Evolutionary conservation across 2,797 vertebrate species (phyloP), one percentile per base, ranked within the genome.

Genomic region (Sandelia bainsii): DNA sequence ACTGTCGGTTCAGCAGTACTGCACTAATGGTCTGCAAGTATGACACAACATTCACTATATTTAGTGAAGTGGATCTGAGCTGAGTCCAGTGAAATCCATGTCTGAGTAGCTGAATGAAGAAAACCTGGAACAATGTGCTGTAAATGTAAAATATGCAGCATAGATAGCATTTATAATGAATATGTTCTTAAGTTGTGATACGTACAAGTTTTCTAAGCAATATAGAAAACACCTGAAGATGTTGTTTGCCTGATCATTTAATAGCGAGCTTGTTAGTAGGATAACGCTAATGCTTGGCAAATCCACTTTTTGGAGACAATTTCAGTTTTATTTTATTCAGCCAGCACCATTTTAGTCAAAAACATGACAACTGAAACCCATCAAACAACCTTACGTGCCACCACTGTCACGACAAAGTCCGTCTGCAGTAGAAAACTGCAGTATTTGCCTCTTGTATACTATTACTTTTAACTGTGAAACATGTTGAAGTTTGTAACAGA

Each of bases 321-420:
- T 56, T 54, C 23, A 65, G 37, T 27, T 76, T 78, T 63, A 72
- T 84, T 83, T 72, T 29, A 66, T 39, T 77, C 58, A 62, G 48
- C 6, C 16, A 52, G 34, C 32, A 73, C 27, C 19, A 62, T 25
- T 16, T 64, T 5, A 54, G 40, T 48, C 32, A 63, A 29, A 78
- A 64, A 42, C 13, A 1, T 39, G 32, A 65, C 53, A 51, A 56
- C 6, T 27, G 44, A 80, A 54, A 62, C 39, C 22, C 44, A 64
- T 46, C 9, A 78, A 69, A 54, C 5, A 48, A 48, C 27, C 19
- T 29, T 1, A 27, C 14, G 14, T 57, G 29, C 29, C 23, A 50
- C 40, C 29, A 32, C 20, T 58, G 19, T 71, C 46, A n/a, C n/a
- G 27, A 69, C 69, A 77, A 42, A 59, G 45, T 72, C 23, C 11